These are phyloP conservation scores for Bathynomus jamesi DNA, from an alignment of 1,140 invertebrate species.

Conservation along the genomic window DNA sequence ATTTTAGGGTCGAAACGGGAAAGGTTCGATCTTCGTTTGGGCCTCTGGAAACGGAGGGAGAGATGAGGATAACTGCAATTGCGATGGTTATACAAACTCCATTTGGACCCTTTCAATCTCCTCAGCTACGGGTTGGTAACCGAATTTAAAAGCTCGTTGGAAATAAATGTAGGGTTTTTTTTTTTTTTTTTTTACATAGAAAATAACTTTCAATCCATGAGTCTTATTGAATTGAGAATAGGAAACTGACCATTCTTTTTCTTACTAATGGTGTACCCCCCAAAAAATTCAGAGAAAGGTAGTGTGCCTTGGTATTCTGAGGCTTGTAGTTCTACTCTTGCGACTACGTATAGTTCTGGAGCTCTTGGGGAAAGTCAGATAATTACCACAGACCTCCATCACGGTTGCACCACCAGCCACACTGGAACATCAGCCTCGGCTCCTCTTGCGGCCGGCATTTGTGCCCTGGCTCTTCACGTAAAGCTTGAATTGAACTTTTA, in stretches of 20 bases:
- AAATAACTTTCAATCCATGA: no score
- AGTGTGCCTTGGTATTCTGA: conserved; percentile 90
- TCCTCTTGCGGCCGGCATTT: conserved; percentile 92
- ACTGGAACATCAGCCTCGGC: conserved; percentile 93
- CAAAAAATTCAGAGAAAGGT: conserved; percentile 90
- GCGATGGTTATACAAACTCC: conserved; percentile 97
- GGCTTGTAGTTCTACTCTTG: conserved; percentile 86
- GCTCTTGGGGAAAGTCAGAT: conserved; percentile 59
- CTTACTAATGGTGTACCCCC: no score
- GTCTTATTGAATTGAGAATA: no score
- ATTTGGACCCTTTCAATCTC: conserved; percentile 98
- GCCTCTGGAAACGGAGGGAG: conserved; percentile 95
- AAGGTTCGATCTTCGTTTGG: conserved; percentile 97
- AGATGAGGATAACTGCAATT: conserved; percentile 93
- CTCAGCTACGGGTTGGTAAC: conserved; percentile 54
- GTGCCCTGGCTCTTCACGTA: conserved; percentile 71
- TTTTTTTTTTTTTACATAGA: no score
- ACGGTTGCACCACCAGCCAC: conserved; percentile 78
- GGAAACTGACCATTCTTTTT: no score
- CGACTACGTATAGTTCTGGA: conserved; percentile 92
- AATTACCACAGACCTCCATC: conserved; percentile 91
- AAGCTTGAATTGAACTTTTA: no score
- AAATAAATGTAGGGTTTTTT: no score
- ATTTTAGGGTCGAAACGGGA: conserved; percentile 73
- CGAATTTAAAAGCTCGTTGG: no score